Percentiles rank a stretch among this genome's conserved stretches.
Evolutionary conservation across 2,888 invertebrate species (phyloP).

Genomic region (Dryocosmus kuriphilus): DNA sequence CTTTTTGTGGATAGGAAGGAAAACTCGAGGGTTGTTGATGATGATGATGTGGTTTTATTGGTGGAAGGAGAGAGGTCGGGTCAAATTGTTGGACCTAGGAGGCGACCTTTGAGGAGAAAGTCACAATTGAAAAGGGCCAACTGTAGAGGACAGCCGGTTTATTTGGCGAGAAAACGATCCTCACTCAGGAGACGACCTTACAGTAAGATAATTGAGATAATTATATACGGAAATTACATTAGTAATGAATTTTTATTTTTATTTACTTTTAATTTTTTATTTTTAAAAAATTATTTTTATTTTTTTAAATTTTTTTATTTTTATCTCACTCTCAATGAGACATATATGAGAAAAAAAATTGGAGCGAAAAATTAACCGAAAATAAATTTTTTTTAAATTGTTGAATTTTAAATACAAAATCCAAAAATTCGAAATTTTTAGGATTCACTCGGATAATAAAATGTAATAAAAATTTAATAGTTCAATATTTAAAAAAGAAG

Average conservation of each 20-base stretch:
- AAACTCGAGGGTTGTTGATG: conserved; percentile 44
- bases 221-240: not conserved
- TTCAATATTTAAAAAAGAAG: no score
- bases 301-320: no score
- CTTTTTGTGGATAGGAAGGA: conserved; percentile 52
- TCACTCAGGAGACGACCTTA: conserved; percentile 72
- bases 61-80: conserved; percentile 54
- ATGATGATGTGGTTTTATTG: conserved; percentile 51
- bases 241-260: not conserved
- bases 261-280: no score
- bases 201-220: conserved; percentile 73
- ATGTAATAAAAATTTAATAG: no score
- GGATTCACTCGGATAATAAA: no score
- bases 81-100: conserved; percentile 60
- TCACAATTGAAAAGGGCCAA: conserved; percentile 70
- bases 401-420: no score
- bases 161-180: conserved; percentile 73
- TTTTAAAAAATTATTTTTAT: no score
- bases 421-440: no score
- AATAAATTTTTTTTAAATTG: no score
- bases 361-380: no score
- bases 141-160: conserved; percentile 72
- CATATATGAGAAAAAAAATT: no score
- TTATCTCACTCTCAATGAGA: no score
- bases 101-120: conserved; percentile 72